Conservation (phyloP, 1,140 invertebrate species). For the Bombyx mandarina region DNA sequence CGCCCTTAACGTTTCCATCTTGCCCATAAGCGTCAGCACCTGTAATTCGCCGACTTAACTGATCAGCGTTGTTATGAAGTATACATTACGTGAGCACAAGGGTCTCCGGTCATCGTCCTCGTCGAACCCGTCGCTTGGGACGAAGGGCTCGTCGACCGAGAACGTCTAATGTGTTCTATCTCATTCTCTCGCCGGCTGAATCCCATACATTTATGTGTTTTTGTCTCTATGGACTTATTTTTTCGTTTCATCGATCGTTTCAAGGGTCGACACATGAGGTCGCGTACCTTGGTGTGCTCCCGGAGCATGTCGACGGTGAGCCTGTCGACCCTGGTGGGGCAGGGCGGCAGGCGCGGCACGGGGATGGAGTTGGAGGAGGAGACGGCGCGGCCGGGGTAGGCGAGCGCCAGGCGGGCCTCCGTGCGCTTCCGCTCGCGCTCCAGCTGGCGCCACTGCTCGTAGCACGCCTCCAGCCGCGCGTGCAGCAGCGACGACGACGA, state of each 20-base stretch:
- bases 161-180: too few relatives aligned
- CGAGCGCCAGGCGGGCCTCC: conserved; percentile 84
- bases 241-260: too few relatives aligned
- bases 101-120: not conserved
- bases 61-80: too few relatives aligned
- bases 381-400: conserved; percentile 86
- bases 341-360: conserved; percentile 83
- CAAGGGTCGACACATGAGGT: not conserved
- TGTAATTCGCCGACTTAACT: conserved; percentile 26
- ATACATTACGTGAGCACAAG: not conserved
- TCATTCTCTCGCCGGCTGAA: too few relatives aligned
- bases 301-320: conserved; percentile 87
- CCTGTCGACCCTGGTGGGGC: conserved; percentile 86
- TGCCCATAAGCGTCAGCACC: conserved; percentile 78
- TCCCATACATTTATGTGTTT: too few relatives aligned
- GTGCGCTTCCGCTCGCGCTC: conserved; percentile 90
- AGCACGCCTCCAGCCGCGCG: conserved; percentile 83
- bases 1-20: conserved; percentile 72
- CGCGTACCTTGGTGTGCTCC: conserved; percentile 69
- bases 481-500: conserved; percentile 78
- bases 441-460: conserved; percentile 85
- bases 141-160: too few relatives aligned
- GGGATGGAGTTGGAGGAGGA: conserved; percentile 87
- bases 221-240: too few relatives aligned
- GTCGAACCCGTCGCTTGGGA: too few relatives aligned